Base-by-base conservation (phyloP, 1,140 invertebrate genomes). In the Megalonaias nervosa region DNA sequence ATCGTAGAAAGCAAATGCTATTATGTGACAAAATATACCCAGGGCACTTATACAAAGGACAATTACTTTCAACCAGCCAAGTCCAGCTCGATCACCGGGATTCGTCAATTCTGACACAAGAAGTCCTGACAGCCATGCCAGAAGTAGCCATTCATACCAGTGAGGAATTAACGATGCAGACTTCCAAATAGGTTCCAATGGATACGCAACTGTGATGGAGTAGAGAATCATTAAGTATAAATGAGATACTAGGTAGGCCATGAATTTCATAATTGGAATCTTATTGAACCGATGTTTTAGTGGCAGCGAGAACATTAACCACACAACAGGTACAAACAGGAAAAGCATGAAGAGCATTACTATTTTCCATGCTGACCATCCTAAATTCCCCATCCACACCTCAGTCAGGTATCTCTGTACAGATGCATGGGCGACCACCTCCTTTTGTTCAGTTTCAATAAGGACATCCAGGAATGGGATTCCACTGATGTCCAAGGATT, bases 381-480 rank as follows among this genome's bases (percentile, higher is more conserved):
- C 96, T 71, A 99, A 92, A 81, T 95, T 95, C 55, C 98, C 98
- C 87, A 96, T 95, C 90, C 90, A 91, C 15, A 91, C 87, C 56
- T 99, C 98, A 91, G 98, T 94, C 19, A 93, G 84, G 84, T 94
- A 94, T 64, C 92, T 90, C 84, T 93, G 92, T 13, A 93, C 91
- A 0, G 91, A 87, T 14, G 92, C 91, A 81, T 93, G 91, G 2
- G 92, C 87, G 1, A 92, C 90, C 2, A 99, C 97, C 92, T 98
- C 97, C 90, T 99, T 99, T 88, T 99, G 98, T 90, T 99, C 97
- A 88, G 98, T 98, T 79, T 99, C 98, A 81, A 99, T 99, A 13
- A 99, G 93, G 0, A 99, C 97, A 89, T 99, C 98, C 60, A 99
- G 92, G 91, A 99, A 98, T 87, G 98, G 97, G 59, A 97, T 95